These are phyloP conservation scores for Cheilinus undulatus DNA, from an alignment of 2,113 vertebrate genomes.

Conservation along the genomic window DNA sequence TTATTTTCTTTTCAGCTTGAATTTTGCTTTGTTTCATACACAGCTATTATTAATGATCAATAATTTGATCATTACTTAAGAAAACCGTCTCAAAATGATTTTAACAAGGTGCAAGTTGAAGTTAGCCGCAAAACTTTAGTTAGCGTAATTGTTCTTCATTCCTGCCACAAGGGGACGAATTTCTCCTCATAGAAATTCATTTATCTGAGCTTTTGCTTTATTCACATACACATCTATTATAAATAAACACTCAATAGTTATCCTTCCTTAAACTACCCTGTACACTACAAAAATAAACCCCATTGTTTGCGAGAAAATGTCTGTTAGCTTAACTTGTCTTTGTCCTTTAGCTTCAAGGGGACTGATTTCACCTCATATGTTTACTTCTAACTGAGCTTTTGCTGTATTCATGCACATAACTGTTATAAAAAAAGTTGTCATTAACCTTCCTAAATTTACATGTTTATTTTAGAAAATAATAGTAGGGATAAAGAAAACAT, in stretches of 20 bases:
- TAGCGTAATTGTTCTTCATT: background rate
- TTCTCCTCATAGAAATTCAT: no score
- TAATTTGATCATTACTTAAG: no score
- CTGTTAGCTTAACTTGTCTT: background rate
- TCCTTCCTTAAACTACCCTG: no score
- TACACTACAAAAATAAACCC: no score
- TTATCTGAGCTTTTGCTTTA: background rate
- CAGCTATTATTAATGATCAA: no score
- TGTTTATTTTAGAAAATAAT: no score
- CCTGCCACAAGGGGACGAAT: accelerated
- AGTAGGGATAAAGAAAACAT: no score
- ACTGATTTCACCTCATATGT: no score
- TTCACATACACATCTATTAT: background rate
- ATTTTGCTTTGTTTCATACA: no score
- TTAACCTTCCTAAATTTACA: no score
- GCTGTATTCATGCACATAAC: background rate
- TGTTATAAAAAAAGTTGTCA: background rate
- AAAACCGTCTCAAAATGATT: background rate
- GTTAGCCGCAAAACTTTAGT: background rate
- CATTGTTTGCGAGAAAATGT: no score
- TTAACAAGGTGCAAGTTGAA: background rate
- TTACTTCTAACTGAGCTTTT: background rate
- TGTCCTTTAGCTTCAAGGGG: background rate
- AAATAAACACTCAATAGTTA: background rate
- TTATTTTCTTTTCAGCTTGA: no score